Conservation (phyloP, 2,113 vertebrate species). For the Cephalopholis sonnerati region DNA sequence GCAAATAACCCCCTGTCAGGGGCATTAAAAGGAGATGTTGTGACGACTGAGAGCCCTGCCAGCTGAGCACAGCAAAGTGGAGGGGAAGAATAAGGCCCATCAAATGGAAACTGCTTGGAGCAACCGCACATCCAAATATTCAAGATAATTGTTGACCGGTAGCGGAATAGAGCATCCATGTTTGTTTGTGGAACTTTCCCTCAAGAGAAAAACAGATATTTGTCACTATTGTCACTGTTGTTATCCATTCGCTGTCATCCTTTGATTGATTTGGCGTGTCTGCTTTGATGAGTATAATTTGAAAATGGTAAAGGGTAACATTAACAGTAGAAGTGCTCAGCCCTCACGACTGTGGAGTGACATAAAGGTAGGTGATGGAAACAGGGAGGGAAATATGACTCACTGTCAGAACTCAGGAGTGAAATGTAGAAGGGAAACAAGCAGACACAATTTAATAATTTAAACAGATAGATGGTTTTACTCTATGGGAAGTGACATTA, state of each 20-base stretch:
- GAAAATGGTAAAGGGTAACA: constrained; percentile 67
- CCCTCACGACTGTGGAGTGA: constrained; percentile 50
- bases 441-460: constrained; percentile 15
- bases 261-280: constrained; percentile 65
- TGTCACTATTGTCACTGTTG: constrained; percentile 53
- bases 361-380: constrained; percentile 51
- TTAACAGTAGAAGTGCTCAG: constrained; percentile 61
- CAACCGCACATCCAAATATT: constrained; percentile 81
- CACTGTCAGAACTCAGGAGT: constrained; percentile 21
- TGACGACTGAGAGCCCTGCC: constrained; percentile 83
- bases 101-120: constrained; percentile 80
- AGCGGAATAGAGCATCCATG: constrained; percentile 53
- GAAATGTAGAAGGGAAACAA: constrained; percentile 32
- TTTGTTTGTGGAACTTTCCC: constrained; percentile 75
- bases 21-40: constrained; percentile 87
- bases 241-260: constrained; percentile 47
- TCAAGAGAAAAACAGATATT: constrained; percentile 54
- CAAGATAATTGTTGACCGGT: constrained; percentile 81
- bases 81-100: constrained; percentile 82
- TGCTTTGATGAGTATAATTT: constrained; percentile 70
- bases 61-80: constrained; percentile 81
- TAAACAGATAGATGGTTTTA: constrained; percentile 32
- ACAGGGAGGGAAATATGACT: constrained; percentile 27
- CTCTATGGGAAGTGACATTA: not conserved
- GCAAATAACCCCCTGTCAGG: constrained; percentile 89